phyloP scores from a whole-genome alignment of 2,797 vertebrate species.

The Scolopax bukidnonensis region DNA sequence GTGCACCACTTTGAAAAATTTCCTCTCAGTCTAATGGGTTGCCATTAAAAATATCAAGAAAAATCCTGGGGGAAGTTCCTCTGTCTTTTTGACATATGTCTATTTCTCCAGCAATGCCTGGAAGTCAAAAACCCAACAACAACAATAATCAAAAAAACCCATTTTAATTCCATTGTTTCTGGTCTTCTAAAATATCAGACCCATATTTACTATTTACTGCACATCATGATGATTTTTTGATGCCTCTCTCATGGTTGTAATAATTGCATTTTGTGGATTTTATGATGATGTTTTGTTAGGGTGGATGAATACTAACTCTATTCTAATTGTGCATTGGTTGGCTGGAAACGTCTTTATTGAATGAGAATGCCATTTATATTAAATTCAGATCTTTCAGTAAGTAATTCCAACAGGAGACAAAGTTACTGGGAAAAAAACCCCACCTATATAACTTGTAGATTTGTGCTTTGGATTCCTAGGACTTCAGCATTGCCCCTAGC shows the following conservation, averaged over 20 bases:
- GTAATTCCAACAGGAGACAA: neutral
- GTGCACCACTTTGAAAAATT: neutral
- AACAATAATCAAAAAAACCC: neutral
- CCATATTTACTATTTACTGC: neutral
- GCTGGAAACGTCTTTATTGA: neutral
- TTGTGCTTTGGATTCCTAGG: neutral
- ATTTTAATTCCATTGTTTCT: neutral
- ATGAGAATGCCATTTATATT: neutral
- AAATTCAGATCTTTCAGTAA: neutral
- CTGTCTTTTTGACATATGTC: slow-evolving; percentile 17
- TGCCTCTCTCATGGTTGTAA: accelerated
- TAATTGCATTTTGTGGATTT: neutral
- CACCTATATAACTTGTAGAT: neutral
- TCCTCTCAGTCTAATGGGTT: neutral
- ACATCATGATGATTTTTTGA: neutral
- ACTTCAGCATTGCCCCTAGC: neutral
- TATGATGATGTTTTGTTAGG: neutral
- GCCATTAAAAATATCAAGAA: neutral
- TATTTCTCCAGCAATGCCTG: neutral
- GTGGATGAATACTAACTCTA: neutral
- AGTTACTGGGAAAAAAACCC: neutral
- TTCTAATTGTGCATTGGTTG: neutral
- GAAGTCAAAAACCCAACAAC: neutral
- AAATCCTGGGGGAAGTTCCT: neutral
- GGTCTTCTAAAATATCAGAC: neutral